These are phyloP conservation scores for Prunella strophiata DNA, from an alignment of 2,797 vertebrate species.

Conservation along the genomic window DNA sequence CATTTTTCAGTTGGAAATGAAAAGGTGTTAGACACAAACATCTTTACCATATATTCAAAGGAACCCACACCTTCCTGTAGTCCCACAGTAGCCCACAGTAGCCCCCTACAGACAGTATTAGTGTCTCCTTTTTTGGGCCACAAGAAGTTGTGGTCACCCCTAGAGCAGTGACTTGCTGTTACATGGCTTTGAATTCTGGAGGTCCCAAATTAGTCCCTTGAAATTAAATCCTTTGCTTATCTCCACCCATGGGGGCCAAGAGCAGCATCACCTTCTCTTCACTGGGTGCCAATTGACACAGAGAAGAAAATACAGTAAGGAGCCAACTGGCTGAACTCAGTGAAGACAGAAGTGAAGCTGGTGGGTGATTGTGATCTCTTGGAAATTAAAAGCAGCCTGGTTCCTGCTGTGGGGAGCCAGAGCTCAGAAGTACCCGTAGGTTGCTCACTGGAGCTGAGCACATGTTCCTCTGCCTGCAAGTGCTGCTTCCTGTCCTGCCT, in stretches of 20 bases:
- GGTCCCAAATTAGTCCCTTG: not conserved
- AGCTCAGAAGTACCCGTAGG: not conserved
- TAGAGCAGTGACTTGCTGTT: not conserved
- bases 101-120: not conserved
- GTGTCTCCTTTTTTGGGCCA: not conserved
- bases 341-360: not conserved
- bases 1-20: not conserved
- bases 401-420: not conserved
- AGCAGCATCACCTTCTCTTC: not conserved
- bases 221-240: not conserved
- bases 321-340: not conserved
- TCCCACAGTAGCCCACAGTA: not conserved
- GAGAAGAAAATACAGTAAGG: not conserved
- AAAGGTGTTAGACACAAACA: not conserved
- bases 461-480: not conserved
- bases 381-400: not conserved
- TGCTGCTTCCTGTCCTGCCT: not conserved
- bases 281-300: not conserved
- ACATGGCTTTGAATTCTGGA: not conserved
- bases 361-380: not conserved
- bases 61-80: fast-evolving
- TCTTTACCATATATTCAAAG: not conserved
- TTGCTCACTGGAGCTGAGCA: not conserved
- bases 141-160: not conserved
- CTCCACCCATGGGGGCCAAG: not conserved